A percentile compares a stretch with the other conserved stretches of the same genome.
Evolutionary conservation across 2,797 vertebrate genomes (phyloP).

Genomic region (Notolepis coatsorum): DNA sequence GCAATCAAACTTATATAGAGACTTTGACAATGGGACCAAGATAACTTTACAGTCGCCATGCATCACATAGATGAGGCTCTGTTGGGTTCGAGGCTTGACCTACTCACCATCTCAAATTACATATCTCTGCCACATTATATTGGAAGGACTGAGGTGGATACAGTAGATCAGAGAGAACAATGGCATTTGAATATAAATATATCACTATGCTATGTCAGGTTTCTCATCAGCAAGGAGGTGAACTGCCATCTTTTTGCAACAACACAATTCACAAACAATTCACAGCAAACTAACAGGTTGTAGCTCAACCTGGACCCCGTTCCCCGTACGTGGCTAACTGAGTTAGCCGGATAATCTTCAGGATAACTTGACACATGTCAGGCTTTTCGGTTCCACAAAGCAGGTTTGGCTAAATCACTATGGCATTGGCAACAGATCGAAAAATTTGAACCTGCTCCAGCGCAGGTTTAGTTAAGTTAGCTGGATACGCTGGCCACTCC

Average conservation of each 20-base stretch:
- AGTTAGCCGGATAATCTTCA: too few relatives aligned
- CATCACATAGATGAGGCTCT: constrained; percentile 35
- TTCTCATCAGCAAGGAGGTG: not conserved
- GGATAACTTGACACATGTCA: too few relatives aligned
- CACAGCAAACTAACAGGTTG: too few relatives aligned
- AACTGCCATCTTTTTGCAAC: not conserved
- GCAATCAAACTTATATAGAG: constrained; percentile 27
- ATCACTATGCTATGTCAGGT: not conserved
- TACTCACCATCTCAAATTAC: constrained; percentile 42
- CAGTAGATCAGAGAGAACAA: constrained; percentile 18
- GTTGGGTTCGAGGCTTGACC: constrained; percentile 34
- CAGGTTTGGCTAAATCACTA: too few relatives aligned
- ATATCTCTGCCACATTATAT: constrained; percentile 16
- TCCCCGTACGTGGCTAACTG: too few relatives aligned
- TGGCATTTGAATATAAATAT: not conserved
- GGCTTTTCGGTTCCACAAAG: too few relatives aligned
- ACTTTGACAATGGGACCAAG: constrained; percentile 35
- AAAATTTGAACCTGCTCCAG: too few relatives aligned
- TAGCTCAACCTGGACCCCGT: too few relatives aligned
- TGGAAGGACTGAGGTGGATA: constrained; percentile 2
- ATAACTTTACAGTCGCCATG: constrained; percentile 14
- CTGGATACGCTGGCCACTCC: too few relatives aligned
- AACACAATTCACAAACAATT: too few relatives aligned
- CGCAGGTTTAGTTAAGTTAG: too few relatives aligned
- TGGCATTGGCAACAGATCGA: too few relatives aligned